Evolutionary conservation across 1,140 invertebrate genomes (phyloP), one percentile per base, ranked within the genome.

Genomic region (Tenebrio molitor): DNA sequence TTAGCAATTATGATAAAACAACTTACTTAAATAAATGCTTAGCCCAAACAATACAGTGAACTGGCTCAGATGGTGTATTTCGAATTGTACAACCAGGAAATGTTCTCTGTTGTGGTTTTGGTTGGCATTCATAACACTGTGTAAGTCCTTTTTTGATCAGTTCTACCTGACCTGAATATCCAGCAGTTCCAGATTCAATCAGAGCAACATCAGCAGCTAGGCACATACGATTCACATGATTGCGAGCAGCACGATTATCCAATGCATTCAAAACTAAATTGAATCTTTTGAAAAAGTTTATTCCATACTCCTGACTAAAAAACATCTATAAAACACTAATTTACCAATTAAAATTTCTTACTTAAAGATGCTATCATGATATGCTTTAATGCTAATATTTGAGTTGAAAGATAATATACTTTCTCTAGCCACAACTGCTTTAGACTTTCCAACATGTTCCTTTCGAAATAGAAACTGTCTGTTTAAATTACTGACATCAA

Each of bases 11-110:
- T n/a, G n/a, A n/a, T n/a, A n/a, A n/a, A n/a, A n/a, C n/a, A n/a
- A 86, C 89, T 88, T 86, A 96, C 94, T 99, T 99, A 83, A 99
- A 99, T 10, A 99, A 87, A 89, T 98, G 96, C 84, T 99, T 99
- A 0, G 97, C 94, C 98, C 98, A 99, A 1, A 99, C 96, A 78
- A 99, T 97, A 82, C 98, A 99, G 84, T 99, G 98, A 77, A 99
- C 98, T 0, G 96, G 95, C 83, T 99, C 97, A 8, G 97, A 98
- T n/a, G 98, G 98, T 2, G 98, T 99, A 81, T 99, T 99, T 46
- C 98, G 88, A 76, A 99, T 99, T 0, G 98, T 99, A 84, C 98
- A 99, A 1, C 96, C 96, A 1, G 98, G 97, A 85, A 92, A 99
- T 7, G 93, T 94, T 84, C 97, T 97, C 80, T 97, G 94, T 42